A percentile compares a stretch with the other conserved stretches of the same genome.
Conservation (phyloP, 2,888 invertebrate species). For the Harpalus rubripes region DNA sequence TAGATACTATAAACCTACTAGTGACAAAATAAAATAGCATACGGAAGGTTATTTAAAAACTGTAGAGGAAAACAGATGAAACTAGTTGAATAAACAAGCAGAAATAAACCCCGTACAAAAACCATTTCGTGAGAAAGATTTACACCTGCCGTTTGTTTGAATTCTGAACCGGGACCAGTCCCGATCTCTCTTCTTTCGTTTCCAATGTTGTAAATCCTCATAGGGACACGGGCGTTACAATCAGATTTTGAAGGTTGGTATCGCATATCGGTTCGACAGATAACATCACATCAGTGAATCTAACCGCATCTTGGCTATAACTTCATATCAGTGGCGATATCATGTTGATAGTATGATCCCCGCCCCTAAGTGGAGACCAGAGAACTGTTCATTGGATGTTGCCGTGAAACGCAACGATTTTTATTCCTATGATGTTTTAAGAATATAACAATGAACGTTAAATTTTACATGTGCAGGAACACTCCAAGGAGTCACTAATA, state of each 20-base stretch:
- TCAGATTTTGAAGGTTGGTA: slow-evolving; percentile 71
- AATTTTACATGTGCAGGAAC: not conserved
- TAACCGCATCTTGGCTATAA: slow-evolving; percentile 75
- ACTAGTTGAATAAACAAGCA: not conserved
- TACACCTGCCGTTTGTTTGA: slow-evolving; percentile 45
- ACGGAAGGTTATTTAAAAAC: not conserved
- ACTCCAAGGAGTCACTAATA: not conserved
- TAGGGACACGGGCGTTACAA: slow-evolving; percentile 68
- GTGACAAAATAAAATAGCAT: not conserved
- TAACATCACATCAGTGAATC: slow-evolving; percentile 75
- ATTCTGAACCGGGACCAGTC: not conserved
- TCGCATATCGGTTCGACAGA: slow-evolving; percentile 71
- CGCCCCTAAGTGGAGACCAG: slow-evolving; percentile 30
- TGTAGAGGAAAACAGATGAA: not conserved
- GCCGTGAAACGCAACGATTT: slow-evolving; percentile 12
- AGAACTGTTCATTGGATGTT: slow-evolving; percentile 52
- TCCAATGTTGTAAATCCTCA: slow-evolving; percentile 65
- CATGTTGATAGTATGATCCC: slow-evolving; percentile 74
- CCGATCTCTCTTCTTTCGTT: not conserved
- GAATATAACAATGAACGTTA: slow-evolving; percentile 6
- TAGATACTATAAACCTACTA: no score
- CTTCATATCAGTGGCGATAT: slow-evolving; percentile 75
- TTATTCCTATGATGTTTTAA: slow-evolving; percentile 1
- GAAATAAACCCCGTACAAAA: not conserved
- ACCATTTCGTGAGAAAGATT: slow-evolving; percentile 15